Base-by-base conservation (phyloP, 2,797 vertebrate genomes). In the Echeneis naucrates region DNA sequence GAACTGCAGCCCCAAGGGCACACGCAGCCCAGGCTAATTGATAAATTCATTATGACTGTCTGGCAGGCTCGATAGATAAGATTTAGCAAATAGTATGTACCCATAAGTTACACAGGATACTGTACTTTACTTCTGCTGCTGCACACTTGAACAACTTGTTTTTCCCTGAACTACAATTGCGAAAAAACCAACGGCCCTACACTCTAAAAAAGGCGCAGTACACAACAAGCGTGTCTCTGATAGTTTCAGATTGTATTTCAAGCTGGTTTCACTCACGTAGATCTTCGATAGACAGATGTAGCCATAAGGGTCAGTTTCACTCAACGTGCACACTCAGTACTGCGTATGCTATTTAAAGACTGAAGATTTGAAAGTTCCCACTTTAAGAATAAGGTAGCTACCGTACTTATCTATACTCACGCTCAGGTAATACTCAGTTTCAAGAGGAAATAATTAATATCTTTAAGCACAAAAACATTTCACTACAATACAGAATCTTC, bases 11-110 rank as follows among this genome's bases (percentile, higher is more conserved):
- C 88, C 77, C 76, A 79, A 83, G 75, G 81, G 75, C 77, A 67
- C 17, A 78, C 45, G 33, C 69, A 77, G 80, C 45, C 80, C 44
- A 33, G 66, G 68, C 79, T 87, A 88, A 90, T 89, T 88, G 85
- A 87, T 88, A 90, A 85, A 90, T 90, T 81, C 78, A 83, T 89
- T 87, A 77, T 86, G 82, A 82, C 80, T 83, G 79, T 82, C 87
- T 89, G 84, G 77, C 71, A 78, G 68, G 45, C 44, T 12, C 26
- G 65, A 81, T 33, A 82, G 75, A 87, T 84, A 82, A 75, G 70
- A 44, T 75, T 80, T 40, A 75, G 69, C 66, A 47, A 75, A 87
- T 30, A 69, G 62, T 54, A 72, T 81, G 37, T 56, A 70, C 64
- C 74, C 64, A 19, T 35, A 61, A 54, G 44, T 56, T 60, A 51